Percentiles rank a stretch among this genome's conserved stretches.
Evolutionary conservation across 2,888 invertebrate genomes (phyloP).

Genomic region (Dendrolimus pini): DNA sequence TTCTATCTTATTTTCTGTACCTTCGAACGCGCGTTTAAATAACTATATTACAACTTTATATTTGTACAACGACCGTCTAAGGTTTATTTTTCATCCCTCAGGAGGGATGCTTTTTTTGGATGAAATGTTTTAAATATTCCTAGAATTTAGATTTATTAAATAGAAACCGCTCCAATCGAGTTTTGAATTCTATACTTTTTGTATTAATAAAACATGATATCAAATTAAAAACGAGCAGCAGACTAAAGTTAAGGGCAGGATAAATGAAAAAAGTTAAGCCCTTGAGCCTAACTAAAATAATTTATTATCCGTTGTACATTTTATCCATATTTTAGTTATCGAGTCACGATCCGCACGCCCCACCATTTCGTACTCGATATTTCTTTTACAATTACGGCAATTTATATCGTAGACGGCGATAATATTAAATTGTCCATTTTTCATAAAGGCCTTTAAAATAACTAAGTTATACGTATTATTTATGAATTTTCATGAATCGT

Average conservation of each 20-base stretch:
- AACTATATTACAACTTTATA: no score
- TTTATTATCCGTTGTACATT: slow-evolving; percentile 9
- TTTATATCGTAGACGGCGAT: slow-evolving; percentile 25
- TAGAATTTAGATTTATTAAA: no score
- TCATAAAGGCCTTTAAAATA: slow-evolving; percentile 20
- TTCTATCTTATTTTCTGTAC: no score
- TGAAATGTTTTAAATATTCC: no score
- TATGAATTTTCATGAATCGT: background rate
- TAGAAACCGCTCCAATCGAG: no score
- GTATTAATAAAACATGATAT: no score
- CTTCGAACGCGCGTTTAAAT: no score
- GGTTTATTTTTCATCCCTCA: no score
- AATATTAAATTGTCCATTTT: slow-evolving; percentile 41
- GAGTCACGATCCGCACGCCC: slow-evolving; percentile 28
- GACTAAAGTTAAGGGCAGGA: background rate
- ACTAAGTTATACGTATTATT: background rate
- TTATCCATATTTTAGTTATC: slow-evolving; percentile 26
- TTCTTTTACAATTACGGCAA: slow-evolving; percentile 35
- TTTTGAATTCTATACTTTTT: no score
- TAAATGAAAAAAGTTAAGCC: background rate
- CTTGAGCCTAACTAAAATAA: background rate
- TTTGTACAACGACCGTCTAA: no score
- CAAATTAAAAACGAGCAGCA: background rate
- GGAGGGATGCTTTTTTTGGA: no score
- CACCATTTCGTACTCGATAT: slow-evolving; percentile 27